Evolutionary conservation across 2,113 vertebrate species (phyloP).

Genomic region (Dromiciops gliroides): DNA sequence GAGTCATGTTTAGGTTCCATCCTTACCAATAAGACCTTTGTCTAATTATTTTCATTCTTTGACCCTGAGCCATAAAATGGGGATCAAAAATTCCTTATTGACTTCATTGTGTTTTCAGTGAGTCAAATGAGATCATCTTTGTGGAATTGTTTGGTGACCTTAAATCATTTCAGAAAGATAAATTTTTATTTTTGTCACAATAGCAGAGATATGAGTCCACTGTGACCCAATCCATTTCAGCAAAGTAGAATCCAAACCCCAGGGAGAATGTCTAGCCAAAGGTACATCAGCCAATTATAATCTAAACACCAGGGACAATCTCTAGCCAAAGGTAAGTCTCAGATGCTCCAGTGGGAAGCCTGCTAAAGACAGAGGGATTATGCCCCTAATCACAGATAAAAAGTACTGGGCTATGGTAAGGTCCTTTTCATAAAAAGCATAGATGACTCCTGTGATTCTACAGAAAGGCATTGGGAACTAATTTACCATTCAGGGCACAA

Average conservation of each 20-base stretch:
- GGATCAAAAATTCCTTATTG: not conserved
- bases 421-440: not conserved
- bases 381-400: not conserved
- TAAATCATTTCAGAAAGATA: not conserved
- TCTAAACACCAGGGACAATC: not conserved
- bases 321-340: not conserved
- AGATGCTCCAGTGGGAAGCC: not conserved
- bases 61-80: not conserved
- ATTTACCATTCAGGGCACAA: not conserved
- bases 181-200: not conserved
- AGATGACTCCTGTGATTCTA: not conserved
- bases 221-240: not conserved
- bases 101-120: not conserved
- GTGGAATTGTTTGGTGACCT: not conserved
- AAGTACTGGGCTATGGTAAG: not conserved
- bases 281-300: not conserved
- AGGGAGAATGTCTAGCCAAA: not conserved
- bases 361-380: not conserved
- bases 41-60: not conserved
- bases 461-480: not conserved
- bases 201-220: not conserved
- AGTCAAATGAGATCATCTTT: not conserved
- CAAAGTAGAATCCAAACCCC: not conserved
- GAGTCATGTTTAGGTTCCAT: not conserved
- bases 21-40: not conserved